These are phyloP conservation scores for Chaunax sp. DNA, from an alignment of 2,797 vertebrate genomes.

Conservation along the genomic window DNA sequence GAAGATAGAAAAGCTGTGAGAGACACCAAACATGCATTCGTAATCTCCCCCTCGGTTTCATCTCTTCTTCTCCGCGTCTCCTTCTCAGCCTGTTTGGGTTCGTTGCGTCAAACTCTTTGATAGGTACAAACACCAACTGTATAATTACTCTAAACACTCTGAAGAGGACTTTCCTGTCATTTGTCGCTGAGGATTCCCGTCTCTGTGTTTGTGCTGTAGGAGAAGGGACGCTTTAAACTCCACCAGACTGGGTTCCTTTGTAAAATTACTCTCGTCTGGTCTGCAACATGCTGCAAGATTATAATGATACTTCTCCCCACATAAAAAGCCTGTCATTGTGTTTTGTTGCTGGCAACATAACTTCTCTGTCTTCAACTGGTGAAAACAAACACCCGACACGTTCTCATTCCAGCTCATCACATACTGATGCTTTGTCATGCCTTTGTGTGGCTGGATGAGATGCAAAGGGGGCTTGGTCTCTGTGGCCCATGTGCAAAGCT, in stretches of 20 bases:
- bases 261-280: conserved; percentile 14
- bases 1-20: conserved; percentile 41
- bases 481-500: too few species aligned
- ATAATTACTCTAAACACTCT: conserved; percentile 55
- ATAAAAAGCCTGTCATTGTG: neutral
- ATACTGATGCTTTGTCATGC: too few species aligned
- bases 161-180: conserved; percentile 35
- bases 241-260: conserved; percentile 12
- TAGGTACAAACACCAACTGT: conserved; percentile 54
- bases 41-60: conserved; percentile 58
- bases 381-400: too few species aligned
- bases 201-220: conserved; percentile 11
- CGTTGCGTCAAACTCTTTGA: conserved; percentile 57
- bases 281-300: conserved; percentile 31
- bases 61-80: conserved; percentile 35
- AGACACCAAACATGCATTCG: conserved; percentile 55
- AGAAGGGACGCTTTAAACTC: conserved; percentile 1
- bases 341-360: neutral
- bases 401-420: too few species aligned
- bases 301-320: neutral
- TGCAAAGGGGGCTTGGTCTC: too few species aligned
- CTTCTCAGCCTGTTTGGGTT: conserved; percentile 42
- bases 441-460: too few species aligned
- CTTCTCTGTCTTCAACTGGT: neutral
- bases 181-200: conserved; percentile 24